Evolutionary conservation across 1,140 invertebrate genomes (phyloP), one percentile per base, ranked within the genome.

Genomic region (Bombus superbus): DNA sequence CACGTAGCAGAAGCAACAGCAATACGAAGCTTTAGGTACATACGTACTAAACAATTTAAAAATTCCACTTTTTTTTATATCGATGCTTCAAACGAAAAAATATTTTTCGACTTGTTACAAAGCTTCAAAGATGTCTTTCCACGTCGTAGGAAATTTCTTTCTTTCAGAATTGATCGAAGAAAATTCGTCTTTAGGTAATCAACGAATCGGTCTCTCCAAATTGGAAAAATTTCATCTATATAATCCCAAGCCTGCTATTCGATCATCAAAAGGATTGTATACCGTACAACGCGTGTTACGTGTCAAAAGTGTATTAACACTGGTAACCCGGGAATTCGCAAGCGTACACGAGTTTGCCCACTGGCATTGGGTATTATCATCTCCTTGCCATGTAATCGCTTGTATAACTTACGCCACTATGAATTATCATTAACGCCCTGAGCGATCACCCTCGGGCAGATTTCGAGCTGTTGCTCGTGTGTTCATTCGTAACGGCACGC

Each of bases 391-490:
- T 57, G 75, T 85, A 86, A 88, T 82, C 80, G 85, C 28, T 66
- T 53, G 53, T 68, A 77, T 85, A 85, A 85, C 71, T 82, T 83
- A 59, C 73, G n/a, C 71, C 64, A 32, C 25, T 28, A 86, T 83
- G 87, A 86, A 88, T 88, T 88, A 87, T 88, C 86, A 85, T 88
- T 68, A 42, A 71, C 35, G 71, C 80, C 35, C 44, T 69, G 18
- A n/a, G 81, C 66, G 22, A 57, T 18, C 71, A 18, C 57, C 53
- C 68, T 59, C 35, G 15, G 66, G 53, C 40, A 18, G 40, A 57
- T 57, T 86, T 44, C 57, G 25, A 82, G 79, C 22, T 81, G 74
- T 53, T 85, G 78, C 32, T 53, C 22, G 15, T 38, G 44, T 44
- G 38, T n/a, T 77, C 53, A n/a, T 44, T 59, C 44, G n/a, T 42